Evolutionary conservation across 2,113 vertebrate genomes (phyloP).

Genomic region (Pycnonotus jocosus): DNA sequence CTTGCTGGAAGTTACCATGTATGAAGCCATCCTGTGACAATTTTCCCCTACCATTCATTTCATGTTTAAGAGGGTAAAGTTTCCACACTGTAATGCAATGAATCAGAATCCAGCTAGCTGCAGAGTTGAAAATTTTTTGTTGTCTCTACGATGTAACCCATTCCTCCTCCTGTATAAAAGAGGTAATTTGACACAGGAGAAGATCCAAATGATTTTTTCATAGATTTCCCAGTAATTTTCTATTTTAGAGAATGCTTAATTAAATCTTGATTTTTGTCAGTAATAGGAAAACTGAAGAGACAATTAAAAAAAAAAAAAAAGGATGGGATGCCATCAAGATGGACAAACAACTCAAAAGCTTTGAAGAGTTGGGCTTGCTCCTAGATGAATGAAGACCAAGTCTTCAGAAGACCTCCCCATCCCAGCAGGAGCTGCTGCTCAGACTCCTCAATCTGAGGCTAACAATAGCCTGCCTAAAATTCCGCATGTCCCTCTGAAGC

Average conservation of each 20-base stretch:
- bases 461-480: neutral
- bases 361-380: neutral
- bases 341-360: neutral
- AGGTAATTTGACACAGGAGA: neutral
- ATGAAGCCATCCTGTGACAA: neutral
- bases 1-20: neutral
- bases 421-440: neutral
- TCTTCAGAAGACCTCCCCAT: neutral
- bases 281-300: neutral
- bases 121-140: neutral
- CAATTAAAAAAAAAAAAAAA: no score
- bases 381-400: neutral
- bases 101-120: neutral
- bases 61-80: neutral
- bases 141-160: neutral
- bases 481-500: neutral
- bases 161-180: neutral
- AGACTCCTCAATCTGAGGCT: neutral
- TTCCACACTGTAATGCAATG: neutral
- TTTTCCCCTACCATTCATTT: neutral
- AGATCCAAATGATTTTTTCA: neutral
- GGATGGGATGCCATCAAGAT: neutral
- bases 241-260: neutral
- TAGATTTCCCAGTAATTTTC: neutral
- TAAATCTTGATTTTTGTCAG: neutral